These are phyloP conservation scores for Phragmatobia fuliginosa DNA, from an alignment of 2,888 invertebrate species.

Conservation along the genomic window DNA sequence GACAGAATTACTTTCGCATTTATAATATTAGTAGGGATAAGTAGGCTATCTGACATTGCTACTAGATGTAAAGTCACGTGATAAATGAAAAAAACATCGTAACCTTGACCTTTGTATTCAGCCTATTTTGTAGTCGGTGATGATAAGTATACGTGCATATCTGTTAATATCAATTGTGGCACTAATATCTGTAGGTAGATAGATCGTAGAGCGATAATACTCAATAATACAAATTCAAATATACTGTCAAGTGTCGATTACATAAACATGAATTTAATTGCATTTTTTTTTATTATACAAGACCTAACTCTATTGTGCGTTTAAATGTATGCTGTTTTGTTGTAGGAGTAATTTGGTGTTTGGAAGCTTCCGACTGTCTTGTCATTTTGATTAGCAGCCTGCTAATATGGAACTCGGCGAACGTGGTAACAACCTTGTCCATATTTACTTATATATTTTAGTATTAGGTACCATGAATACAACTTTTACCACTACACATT, in stretches of 20 bases:
- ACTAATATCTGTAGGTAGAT: not conserved
- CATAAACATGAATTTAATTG: not conserved
- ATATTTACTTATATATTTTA: not conserved
- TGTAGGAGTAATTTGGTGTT: slow-evolving; percentile 77
- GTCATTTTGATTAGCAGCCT: slow-evolving; percentile 71
- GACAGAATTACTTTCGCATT: no score
- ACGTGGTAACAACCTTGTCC: slow-evolving; percentile 61
- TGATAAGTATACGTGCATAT: not conserved
- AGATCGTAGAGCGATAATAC: not conserved
- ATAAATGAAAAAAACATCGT: not conserved
- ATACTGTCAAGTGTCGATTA: not conserved
- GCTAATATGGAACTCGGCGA: slow-evolving; percentile 71
- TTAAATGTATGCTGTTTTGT: slow-evolving; percentile 9
- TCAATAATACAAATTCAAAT: not conserved
- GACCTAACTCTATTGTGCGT: no score
- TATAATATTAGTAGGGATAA: no score
- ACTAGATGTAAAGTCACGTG: no score
- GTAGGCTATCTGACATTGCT: no score
- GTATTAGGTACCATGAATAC: not conserved
- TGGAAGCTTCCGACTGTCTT: slow-evolving; percentile 75
- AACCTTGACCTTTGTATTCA: not conserved
- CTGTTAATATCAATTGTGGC: not conserved
- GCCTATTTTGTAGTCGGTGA: not conserved
- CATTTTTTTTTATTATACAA: not conserved
- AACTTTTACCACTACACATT: not conserved